Base-by-base conservation (phyloP, 2,888 invertebrate genomes). In the Drosophila birchii region DNA sequence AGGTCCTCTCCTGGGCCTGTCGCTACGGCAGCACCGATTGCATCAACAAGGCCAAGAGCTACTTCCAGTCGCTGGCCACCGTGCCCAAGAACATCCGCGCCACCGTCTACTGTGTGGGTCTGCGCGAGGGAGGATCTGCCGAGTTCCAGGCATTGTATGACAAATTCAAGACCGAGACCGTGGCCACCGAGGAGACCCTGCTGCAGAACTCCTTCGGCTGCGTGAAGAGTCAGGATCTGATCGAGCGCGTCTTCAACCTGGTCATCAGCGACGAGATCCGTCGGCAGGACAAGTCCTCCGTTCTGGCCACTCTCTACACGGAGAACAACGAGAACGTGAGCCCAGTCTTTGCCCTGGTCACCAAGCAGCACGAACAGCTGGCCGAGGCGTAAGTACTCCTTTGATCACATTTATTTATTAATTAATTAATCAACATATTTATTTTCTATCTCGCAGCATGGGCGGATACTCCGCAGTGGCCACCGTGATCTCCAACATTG, bases 71-170 rank as follows among this genome's bases (percentile, higher is more conserved):
- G 0, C 55, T 76, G 23, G 6, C 59, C 11, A 59, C 60, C 7
- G 88, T 94, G 34, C 93, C 94, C 26, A 94, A 94, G 9, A 96
- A 97, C 86, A 93, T 95, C 57, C 95, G 96, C 58, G 92, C 94
- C 29, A 94, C 95, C 57, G 96, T 97, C 0, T 97, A 97, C 92
- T 97, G 97, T 89, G 94, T 94, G 23, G 96, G 94, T 2, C 93
- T 97, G 11, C 94, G 95, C n/a, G 90, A 94, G 36, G 96, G 96
- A 0, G 93, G 92, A 0, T 81, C 89, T n/a, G 89, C 90, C 0
- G 95, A 96, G 73, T 97, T 96, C 94, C 86, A 94, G 1, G 94
- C 93, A 80, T 92, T 96, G 26, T 96, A 95, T 94, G 78, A 93
- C 0, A 94, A 94, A 74, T 96, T 95, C 91, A 85, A 91, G 57